phyloP scores from a whole-genome alignment of 2,797 vertebrate species.

The Clangula hyemalis region DNA sequence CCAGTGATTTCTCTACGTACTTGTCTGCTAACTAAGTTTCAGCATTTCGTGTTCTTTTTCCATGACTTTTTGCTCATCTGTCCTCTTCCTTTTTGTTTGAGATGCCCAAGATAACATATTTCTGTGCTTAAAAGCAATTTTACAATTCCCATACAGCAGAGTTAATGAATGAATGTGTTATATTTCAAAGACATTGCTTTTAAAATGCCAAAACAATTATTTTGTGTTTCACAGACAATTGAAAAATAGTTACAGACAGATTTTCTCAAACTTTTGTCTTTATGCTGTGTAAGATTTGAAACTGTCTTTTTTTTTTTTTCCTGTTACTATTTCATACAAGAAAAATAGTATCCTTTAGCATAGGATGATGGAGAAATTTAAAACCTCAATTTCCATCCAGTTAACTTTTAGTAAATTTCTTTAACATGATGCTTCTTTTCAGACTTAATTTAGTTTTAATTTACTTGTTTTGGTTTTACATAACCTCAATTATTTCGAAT shows the following conservation, averaged over 20 bases:
- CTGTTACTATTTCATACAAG: background rate
- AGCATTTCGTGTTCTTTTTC: background rate
- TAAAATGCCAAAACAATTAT: background rate
- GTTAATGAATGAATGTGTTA: background rate
- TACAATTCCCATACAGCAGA: background rate
- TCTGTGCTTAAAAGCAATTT: background rate
- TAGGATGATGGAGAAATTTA: background rate
- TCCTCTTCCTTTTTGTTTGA: background rate
- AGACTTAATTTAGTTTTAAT: background rate
- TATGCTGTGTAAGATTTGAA: background rate
- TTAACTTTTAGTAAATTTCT: background rate
- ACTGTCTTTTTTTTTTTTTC: accelerated
- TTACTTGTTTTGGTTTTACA: background rate
- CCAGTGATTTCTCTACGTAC: accelerated
- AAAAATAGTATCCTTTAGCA: background rate
- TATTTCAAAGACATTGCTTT: background rate
- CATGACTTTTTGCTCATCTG: background rate
- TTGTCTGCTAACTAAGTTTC: accelerated
- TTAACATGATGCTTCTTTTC: background rate
- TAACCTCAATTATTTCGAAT: background rate
- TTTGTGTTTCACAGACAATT: background rate
- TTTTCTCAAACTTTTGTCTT: background rate
- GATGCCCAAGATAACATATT: background rate
- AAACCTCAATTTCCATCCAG: background rate
- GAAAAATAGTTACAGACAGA: background rate